phyloP scores from a whole-genome alignment of 1,140 invertebrate species.

The Euura lappo region DNA sequence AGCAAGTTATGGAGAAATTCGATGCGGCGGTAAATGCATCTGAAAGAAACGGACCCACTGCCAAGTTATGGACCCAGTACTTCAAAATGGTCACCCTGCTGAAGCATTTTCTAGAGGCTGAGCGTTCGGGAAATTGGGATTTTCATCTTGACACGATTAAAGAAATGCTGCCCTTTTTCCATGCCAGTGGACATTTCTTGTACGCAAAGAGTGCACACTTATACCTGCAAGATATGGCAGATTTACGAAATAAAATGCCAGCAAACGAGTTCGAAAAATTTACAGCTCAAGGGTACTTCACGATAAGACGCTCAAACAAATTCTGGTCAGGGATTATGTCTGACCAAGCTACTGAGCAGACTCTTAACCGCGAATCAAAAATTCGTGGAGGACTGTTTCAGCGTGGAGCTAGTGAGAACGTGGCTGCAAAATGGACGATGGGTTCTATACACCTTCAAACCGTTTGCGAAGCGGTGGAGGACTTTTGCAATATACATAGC shows the following conservation, averaged over 20 bases:
- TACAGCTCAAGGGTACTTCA: conserved; percentile 45
- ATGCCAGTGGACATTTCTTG: conserved; percentile 54
- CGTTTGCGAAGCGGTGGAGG: conserved; percentile 40
- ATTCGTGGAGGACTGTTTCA: conserved; percentile 34
- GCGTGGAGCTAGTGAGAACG: conserved; percentile 29
- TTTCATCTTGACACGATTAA: conserved; percentile 39
- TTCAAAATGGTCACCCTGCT: conserved; percentile 49
- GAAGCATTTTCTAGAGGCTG: conserved; percentile 47
- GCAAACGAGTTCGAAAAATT: conserved; percentile 35
- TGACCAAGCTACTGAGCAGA: conserved; percentile 41
- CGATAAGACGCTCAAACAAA: conserved; percentile 45
- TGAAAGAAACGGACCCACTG: conserved; percentile 44
- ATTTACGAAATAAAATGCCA: conserved; percentile 23
- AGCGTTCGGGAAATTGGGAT: conserved; percentile 52
- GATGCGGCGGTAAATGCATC: conserved; percentile 31
- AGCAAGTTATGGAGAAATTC: conserved; percentile 30
- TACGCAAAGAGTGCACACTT: conserved; percentile 55
- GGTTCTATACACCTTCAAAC: conserved; percentile 33
- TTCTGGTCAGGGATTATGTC: conserved; percentile 46
- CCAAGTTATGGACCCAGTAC: conserved; percentile 53
- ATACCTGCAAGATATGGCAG: conserved; percentile 54
- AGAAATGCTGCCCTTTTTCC: conserved; percentile 50
- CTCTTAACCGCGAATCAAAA: conserved; percentile 48
- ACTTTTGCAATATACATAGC: conserved; percentile 39
- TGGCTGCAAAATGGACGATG: conserved; percentile 27